Base-by-base conservation (phyloP, 2,888 invertebrate genomes). In the Lycocerus yunnanus region DNA sequence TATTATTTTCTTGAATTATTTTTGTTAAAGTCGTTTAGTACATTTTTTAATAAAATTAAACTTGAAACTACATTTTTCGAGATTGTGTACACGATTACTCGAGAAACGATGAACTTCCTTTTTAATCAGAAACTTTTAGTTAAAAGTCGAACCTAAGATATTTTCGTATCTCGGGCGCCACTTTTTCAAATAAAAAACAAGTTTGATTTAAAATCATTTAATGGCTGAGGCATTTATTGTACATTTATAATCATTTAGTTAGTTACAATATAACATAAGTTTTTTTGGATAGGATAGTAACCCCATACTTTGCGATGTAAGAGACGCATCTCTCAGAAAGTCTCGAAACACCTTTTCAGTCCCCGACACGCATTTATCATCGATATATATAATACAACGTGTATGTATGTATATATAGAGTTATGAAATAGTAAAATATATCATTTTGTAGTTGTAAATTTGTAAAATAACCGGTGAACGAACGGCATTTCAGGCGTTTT, bases 201-300 rank as follows among this genome's bases (percentile, higher is more conserved):
- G 66, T 43, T 15, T 72, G 81, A 82, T 83, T 85, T 85, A 85
- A 84, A 85, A 85, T 85, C 84, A 84, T 84, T 86, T 87, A 87
- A 86, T 87, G 87, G 86, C 86, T 87, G 87, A 87, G 87, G 87
- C 87, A 86, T 86, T 86, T 86, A 87, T 87, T 86, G 86, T 87
- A 87, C 87, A 87, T 86, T 86, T 86, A 87, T 86, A 85, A 84
- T 86, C 83, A 85, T 85, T 86, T 85, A 86, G 84, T 85, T 63
- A 86, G 86, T 84, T 86, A 85, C 85, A 86, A 85, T 86, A 86
- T 86, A 86, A 80, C 80, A 77, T 79, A 77, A 71, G 83, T 85
- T 82, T 84, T 83, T 83, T 63, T 84, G 84, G 84, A 85, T 85
- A 84, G 83, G 79, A 76, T 83, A 83, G 82, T 84, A 82, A 85